A percentile compares a stretch with the other conserved stretches of the same genome.
Evolutionary conservation across 2,888 invertebrate species (phyloP).

Genomic region (Oxycera nigricornis): DNA sequence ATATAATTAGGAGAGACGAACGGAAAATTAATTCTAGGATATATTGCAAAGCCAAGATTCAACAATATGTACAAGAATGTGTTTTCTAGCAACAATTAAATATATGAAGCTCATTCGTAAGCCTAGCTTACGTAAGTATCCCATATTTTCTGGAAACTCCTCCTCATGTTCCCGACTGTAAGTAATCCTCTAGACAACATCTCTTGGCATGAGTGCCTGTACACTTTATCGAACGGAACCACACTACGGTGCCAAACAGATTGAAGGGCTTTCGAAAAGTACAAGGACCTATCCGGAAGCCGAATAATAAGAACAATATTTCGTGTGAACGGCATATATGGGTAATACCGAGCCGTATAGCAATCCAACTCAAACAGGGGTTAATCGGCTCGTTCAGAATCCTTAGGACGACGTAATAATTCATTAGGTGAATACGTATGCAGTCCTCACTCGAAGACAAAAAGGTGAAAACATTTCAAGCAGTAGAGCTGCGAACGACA

Average conservation of each 20-base stretch:
- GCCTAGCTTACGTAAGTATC: too few relatives aligned
- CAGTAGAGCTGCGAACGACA: background rate
- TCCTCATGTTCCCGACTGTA: too few relatives aligned
- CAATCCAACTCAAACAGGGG: background rate
- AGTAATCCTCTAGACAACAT: too few relatives aligned
- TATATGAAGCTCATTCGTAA: too few relatives aligned
- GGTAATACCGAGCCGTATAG: background rate
- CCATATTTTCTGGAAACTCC: too few relatives aligned
- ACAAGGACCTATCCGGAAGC: slow-evolving; percentile 22
- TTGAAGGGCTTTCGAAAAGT: slow-evolving; percentile 21
- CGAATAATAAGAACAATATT: slow-evolving; percentile 36
- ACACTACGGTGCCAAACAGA: background rate
- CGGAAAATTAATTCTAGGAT: too few relatives aligned
- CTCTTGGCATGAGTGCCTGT: background rate
- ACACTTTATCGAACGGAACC: slow-evolving; percentile 8
- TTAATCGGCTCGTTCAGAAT: slow-evolving; percentile 31
- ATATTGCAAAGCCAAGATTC: too few relatives aligned
- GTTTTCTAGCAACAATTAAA: too few relatives aligned
- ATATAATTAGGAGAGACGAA: too few relatives aligned
- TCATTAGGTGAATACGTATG: slow-evolving; percentile 30
- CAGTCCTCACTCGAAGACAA: slow-evolving; percentile 28
- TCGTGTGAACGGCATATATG: slow-evolving; percentile 28
- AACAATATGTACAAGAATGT: too few relatives aligned
- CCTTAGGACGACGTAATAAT: slow-evolving; percentile 33
- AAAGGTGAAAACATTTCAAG: background rate